Percentiles rank a stretch among this genome's conserved stretches.
Evolutionary conservation across 2,888 invertebrate genomes (phyloP).

Genomic region (Caenorhabditis drosophilae): DNA sequence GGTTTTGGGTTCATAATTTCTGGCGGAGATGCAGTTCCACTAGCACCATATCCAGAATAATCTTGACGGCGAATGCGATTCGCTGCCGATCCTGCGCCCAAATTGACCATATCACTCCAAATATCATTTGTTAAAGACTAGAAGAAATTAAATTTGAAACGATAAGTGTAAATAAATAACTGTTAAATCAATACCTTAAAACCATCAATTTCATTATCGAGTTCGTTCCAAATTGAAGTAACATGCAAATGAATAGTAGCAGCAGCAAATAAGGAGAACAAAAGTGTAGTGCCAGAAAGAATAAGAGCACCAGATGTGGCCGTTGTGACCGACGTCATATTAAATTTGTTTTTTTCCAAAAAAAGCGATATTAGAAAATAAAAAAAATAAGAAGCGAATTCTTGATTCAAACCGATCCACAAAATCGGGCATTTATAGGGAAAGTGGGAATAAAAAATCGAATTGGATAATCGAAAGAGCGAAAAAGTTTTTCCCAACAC

Average conservation of each 20-base stretch:
- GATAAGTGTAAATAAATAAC: neutral
- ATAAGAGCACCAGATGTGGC: conserved; percentile 65
- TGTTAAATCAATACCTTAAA: conserved; percentile 47
- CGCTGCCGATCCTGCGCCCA: conserved; percentile 66
- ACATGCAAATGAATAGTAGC: conserved; percentile 61
- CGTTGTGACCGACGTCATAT: conserved; percentile 56
- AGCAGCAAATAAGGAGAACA: conserved; percentile 58
- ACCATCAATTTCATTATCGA: conserved; percentile 64
- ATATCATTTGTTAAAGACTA: conserved; percentile 58
- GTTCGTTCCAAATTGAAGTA: conserved; percentile 62
- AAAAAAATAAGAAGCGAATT: neutral
- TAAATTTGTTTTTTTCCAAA: neutral
- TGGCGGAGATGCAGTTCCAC: conserved; percentile 35
- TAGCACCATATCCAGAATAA: conserved; percentile 64
- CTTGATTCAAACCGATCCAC: too few relatives aligned
- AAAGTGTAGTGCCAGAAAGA: conserved; percentile 60
- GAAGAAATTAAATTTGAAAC: neutral
- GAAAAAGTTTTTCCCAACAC: too few relatives aligned
- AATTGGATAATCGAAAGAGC: conserved; percentile 24
- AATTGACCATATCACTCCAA: conserved; percentile 65
- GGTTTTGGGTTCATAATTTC: conserved; percentile 23
- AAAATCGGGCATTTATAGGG: conserved; percentile 30
- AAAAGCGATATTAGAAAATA: neutral
- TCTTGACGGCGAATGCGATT: conserved; percentile 63
- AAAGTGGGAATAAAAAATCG: conserved; percentile 22